These are phyloP conservation scores for Syrphus vitripennis DNA, from an alignment of 2,888 invertebrate species.

Conservation along the genomic window DNA sequence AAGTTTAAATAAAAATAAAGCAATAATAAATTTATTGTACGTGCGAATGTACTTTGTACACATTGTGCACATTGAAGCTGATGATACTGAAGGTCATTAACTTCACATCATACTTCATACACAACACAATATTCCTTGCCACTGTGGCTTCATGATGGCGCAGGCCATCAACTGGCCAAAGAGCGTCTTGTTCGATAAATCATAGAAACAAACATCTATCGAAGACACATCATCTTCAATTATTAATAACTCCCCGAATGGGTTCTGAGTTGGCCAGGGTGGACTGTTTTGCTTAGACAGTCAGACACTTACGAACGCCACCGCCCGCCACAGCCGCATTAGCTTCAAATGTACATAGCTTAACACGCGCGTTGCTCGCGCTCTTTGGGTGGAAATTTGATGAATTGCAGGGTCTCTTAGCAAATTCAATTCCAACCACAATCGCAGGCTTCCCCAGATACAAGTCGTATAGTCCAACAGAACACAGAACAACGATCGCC, in stretches of 20 bases:
- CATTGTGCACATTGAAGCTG: not conserved
- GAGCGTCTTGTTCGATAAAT: constrained; percentile 60
- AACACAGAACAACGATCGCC: not conserved
- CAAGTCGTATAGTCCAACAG: not conserved
- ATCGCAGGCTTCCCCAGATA: constrained; percentile 15
- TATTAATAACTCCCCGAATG: constrained; percentile 66
- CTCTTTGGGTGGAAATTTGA: constrained; percentile 57
- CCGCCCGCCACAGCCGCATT: not conserved
- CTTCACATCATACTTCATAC: too few relatives aligned
- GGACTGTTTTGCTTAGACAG: constrained; percentile 58
- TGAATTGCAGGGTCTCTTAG: constrained; percentile 53
- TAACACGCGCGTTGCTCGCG: constrained; percentile 2
- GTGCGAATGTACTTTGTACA: not conserved
- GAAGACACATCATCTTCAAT: constrained; percentile 68
- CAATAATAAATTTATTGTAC: not conserved
- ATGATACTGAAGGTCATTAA: constrained; percentile 67
- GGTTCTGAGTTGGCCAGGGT: constrained; percentile 24
- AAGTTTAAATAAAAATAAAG: constrained; percentile 20
- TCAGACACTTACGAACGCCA: constrained; percentile 52
- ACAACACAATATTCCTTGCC: constrained; percentile 9
- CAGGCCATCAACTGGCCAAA: constrained; percentile 44
- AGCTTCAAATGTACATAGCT: constrained; percentile 15
- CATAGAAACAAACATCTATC: constrained; percentile 61
- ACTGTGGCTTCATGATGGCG: constrained; percentile 18
- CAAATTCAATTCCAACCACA: constrained; percentile 35